A percentile compares a stretch with the other conserved stretches of the same genome.
These are phyloP conservation scores for Onychomys arenicola DNA, from an alignment of 2,797 vertebrate species.

Conservation along the genomic window DNA sequence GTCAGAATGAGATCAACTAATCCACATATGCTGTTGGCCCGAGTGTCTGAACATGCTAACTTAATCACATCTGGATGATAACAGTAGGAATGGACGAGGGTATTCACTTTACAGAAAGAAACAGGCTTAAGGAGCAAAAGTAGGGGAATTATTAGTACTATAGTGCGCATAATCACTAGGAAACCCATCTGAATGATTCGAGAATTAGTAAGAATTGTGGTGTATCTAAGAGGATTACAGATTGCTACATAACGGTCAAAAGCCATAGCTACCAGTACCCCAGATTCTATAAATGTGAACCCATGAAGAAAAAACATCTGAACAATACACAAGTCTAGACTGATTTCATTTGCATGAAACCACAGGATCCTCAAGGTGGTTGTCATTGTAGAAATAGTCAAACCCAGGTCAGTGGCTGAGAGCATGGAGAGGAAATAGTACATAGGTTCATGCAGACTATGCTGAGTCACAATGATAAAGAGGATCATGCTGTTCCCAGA, in stretches of 20 bases:
- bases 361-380: slow-evolving; percentile 87
- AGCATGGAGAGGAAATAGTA: slow-evolving; percentile 89
- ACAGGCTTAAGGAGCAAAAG: slow-evolving; percentile 78
- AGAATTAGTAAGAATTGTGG: slow-evolving; percentile 85
- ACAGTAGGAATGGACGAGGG: slow-evolving; percentile 86
- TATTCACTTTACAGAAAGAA: slow-evolving; percentile 75
- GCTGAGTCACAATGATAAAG: slow-evolving; percentile 49
- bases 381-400: slow-evolving; percentile 88
- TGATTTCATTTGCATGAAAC: slow-evolving; percentile 83
- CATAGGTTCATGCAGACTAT: slow-evolving; percentile 88
- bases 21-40: slow-evolving; percentile 85
- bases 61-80: slow-evolving; percentile 88
- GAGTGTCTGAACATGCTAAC: slow-evolving; percentile 83
- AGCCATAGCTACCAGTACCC: slow-evolving; percentile 88
- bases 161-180: background rate
- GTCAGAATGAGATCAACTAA: slow-evolving; percentile 80
- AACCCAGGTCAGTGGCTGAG: slow-evolving; percentile 86
- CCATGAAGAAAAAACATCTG: slow-evolving; percentile 90
- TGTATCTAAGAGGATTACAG: slow-evolving; percentile 87
- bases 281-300: slow-evolving; percentile 85
- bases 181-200: slow-evolving; percentile 78
- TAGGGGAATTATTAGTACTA: slow-evolving; percentile 65
- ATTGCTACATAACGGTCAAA: slow-evolving; percentile 89
- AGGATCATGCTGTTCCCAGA: slow-evolving; percentile 74
- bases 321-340: slow-evolving; percentile 86